Percentiles rank a stretch among this genome's conserved stretches.
Evolutionary conservation across 2,888 invertebrate species (phyloP).

Genomic region (Smittia sp.): DNA sequence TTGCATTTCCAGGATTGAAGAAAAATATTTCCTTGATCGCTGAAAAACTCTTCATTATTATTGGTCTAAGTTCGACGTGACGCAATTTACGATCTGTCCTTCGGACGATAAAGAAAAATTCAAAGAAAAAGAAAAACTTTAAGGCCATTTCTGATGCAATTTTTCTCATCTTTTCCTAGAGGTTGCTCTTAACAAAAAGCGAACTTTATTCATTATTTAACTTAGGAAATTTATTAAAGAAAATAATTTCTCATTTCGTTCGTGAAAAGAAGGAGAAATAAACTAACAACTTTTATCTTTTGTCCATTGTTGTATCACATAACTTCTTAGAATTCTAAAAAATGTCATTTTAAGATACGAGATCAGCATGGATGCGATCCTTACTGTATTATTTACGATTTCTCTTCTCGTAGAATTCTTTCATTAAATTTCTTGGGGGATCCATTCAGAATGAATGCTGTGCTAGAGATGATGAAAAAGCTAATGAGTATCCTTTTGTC

Average conservation of each 20-base stretch:
- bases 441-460: background rate
- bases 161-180: background rate
- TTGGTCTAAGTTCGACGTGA: too few species aligned
- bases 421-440: background rate
- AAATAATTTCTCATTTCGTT: slow-evolving; percentile 13
- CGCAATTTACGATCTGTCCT: too few species aligned
- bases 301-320: slow-evolving; percentile 34
- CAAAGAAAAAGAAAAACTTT: slow-evolving; percentile 17
- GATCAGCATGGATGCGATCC: slow-evolving; percentile 38
- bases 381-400: slow-evolving; percentile 24
- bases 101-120: background rate
- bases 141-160: slow-evolving; percentile 33
- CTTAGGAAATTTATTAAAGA: slow-evolving; percentile 28
- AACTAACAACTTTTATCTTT: slow-evolving; percentile 33
- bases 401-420: slow-evolving; percentile 7
- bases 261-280: slow-evolving; percentile 21
- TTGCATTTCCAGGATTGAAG: too few species aligned
- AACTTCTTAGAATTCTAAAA: slow-evolving; percentile 40
- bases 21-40: too few species aligned
- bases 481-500: slow-evolving; percentile 31
- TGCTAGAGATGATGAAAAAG: background rate
- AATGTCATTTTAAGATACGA: slow-evolving; percentile 30
- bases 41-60: too few species aligned
- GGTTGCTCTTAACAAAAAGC: background rate
- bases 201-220: slow-evolving; percentile 9